Percentiles rank a stretch among this genome's conserved stretches.
phyloP scores from a whole-genome alignment of 2,888 invertebrate species.

The Leptogaster cylindrica region DNA sequence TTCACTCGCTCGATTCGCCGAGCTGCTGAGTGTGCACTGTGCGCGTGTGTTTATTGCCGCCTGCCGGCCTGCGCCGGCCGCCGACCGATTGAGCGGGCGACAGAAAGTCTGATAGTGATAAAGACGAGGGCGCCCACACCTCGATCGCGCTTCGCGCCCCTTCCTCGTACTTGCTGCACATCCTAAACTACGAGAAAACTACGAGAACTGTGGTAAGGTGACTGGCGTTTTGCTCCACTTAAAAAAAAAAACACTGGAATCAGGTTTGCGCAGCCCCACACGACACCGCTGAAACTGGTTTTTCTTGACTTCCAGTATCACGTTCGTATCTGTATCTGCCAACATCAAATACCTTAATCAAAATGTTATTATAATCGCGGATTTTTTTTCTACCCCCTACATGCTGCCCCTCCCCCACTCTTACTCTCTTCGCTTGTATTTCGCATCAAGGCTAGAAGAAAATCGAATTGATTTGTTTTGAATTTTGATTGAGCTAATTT shows the following conservation, averaged over 20 bases:
- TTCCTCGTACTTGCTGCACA: background rate
- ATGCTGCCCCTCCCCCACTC: background rate
- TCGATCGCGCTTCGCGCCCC: background rate
- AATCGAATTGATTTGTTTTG: conserved; percentile 6
- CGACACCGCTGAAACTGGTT: conserved; percentile 7
- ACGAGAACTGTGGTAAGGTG: background rate
- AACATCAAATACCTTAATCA: conserved; percentile 25
- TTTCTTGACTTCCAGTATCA: conserved; percentile 34
- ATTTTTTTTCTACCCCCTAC: background rate
- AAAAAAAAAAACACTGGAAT: conserved; percentile 9
- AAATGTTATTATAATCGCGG: background rate
- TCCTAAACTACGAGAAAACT: too few species aligned
- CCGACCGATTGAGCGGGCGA: conserved; percentile 13
- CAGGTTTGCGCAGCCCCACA: conserved; percentile 8
- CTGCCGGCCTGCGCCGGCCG: background rate
- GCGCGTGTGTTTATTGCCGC: too few species aligned
- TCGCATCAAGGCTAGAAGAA: conserved; percentile 15
- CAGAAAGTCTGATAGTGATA: conserved; percentile 35
- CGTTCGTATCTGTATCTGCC: conserved; percentile 21
- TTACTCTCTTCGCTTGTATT: background rate
- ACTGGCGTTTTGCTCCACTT: background rate
- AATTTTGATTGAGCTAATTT: conserved; percentile 32
- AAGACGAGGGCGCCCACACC: background rate
- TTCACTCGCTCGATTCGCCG: too few species aligned
- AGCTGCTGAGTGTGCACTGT: too few species aligned